These are phyloP conservation scores for Dasyurus viverrinus DNA, from an alignment of 2,113 vertebrate species.

Conservation along the genomic window DNA sequence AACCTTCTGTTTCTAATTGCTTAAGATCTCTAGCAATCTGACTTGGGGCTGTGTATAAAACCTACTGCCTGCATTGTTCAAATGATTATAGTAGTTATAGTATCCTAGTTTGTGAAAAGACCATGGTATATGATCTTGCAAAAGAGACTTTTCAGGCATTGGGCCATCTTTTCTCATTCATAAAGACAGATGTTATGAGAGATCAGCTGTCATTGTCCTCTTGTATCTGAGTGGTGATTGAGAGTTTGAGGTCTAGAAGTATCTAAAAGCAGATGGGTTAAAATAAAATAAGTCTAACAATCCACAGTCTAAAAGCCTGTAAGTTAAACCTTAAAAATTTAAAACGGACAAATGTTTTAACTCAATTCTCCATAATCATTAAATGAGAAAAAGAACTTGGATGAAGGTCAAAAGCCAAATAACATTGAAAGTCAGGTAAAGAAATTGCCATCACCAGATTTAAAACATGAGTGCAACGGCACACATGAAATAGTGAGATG, in stretches of 20 bases:
- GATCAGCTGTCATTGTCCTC: not conserved
- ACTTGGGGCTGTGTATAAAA: slow-evolving; percentile 9
- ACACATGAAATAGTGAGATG: not conserved
- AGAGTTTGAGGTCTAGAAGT: not conserved
- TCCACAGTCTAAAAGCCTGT: not conserved
- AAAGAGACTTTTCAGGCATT: slow-evolving; percentile 20
- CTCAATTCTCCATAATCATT: not conserved
- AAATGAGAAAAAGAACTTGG: slow-evolving; percentile 41
- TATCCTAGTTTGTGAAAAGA: slow-evolving; percentile 32
- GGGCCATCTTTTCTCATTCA: slow-evolving; percentile 21
- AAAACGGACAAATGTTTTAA: slow-evolving; percentile 28
- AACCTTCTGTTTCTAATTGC: slow-evolving; percentile 2
- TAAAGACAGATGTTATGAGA: slow-evolving; percentile 23
- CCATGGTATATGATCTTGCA: slow-evolving; percentile 10
- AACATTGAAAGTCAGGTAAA: slow-evolving; percentile 14
- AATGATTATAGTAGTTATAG: not conserved
- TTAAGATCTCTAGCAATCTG: slow-evolving; percentile 29
- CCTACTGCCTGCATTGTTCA: not conserved
- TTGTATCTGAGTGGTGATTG: slow-evolving; percentile 1
- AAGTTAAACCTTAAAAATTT: slow-evolving; percentile 24
- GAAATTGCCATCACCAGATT: not conserved
- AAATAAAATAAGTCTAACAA: not conserved
- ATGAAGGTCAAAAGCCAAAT: not conserved
- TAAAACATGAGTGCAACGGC: slow-evolving; percentile 8
- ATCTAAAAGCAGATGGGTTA: slow-evolving; percentile 23